These are phyloP conservation scores for Schmidtea mediterranea DNA, from an alignment of 1,140 invertebrate species.

Conservation along the genomic window DNA sequence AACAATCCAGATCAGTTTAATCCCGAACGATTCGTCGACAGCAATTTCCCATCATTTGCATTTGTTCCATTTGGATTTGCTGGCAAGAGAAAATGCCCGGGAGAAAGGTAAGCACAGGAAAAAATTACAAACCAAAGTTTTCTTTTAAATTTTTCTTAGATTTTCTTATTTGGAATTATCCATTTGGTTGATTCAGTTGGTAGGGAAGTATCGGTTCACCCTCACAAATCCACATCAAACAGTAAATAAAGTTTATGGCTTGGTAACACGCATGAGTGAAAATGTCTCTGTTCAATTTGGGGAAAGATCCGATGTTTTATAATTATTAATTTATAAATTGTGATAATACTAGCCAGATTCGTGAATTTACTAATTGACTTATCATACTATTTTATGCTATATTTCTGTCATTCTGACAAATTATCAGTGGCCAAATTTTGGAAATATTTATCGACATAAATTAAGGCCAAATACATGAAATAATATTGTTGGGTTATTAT, in stretches of 20 bases:
- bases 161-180: not conserved
- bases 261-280: constrained; percentile 17
- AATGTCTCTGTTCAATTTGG: constrained; percentile 19
- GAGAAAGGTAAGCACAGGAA: constrained; percentile 10
- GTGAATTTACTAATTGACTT: too few relatives aligned
- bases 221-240: constrained; percentile 14
- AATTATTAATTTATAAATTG: too few relatives aligned
- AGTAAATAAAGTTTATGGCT: constrained; percentile 14
- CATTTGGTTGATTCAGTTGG: not conserved
- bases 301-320: constrained; percentile 7
- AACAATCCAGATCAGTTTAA: constrained; percentile 19
- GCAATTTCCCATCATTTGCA: constrained; percentile 11
- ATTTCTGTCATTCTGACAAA: too few relatives aligned
- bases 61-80: constrained; percentile 23
- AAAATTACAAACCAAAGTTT: not conserved
- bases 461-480: too few relatives aligned
- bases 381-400: too few relatives aligned
- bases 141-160: not conserved
- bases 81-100: constrained; percentile 19
- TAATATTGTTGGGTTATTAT: too few relatives aligned
- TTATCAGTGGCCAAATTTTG: too few relatives aligned
- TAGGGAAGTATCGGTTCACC: not conserved
- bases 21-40: constrained; percentile 18
- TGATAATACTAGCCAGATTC: too few relatives aligned
- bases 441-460: too few relatives aligned